A percentile compares a stretch with the other conserved stretches of the same genome.
These are phyloP conservation scores for Pollachius pollachius DNA, from an alignment of 2,113 vertebrate species.

Conservation along the genomic window DNA sequence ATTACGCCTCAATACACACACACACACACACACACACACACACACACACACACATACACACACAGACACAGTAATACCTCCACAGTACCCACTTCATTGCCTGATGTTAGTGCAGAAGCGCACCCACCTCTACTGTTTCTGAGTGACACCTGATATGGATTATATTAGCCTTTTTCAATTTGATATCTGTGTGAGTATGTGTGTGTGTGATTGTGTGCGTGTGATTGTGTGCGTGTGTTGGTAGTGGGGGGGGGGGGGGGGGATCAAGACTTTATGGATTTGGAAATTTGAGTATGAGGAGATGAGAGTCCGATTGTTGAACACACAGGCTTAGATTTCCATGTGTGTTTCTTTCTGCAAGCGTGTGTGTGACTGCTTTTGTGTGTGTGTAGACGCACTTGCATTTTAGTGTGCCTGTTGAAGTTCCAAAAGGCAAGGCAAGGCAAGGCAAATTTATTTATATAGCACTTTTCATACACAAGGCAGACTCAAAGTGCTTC, in stretches of 20 bases:
- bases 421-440: not conserved
- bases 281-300: no score
- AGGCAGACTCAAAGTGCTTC: no score
- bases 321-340: not conserved
- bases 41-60: not conserved
- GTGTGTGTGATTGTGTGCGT: not conserved
- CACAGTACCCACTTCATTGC: not conserved
- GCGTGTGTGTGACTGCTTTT: not conserved
- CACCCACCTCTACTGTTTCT: conserved; percentile 20
- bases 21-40: not conserved
- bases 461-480: no score
- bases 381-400: not conserved
- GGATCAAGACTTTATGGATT: no score
- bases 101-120: not conserved
- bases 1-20: not conserved
- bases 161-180: conserved; percentile 34
- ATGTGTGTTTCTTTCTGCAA: not conserved
- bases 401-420: conserved; percentile 11
- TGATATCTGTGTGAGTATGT: conserved; percentile 9
- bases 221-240: not conserved
- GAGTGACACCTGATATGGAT: conserved; percentile 49
- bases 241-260: not conserved
- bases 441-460: no score
- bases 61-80: not conserved
- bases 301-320: no score